A percentile compares a stretch with the other conserved stretches of the same genome.
Evolutionary conservation across 2,888 invertebrate genomes (phyloP).

Genomic region (Agonopterix alstromeriana): DNA sequence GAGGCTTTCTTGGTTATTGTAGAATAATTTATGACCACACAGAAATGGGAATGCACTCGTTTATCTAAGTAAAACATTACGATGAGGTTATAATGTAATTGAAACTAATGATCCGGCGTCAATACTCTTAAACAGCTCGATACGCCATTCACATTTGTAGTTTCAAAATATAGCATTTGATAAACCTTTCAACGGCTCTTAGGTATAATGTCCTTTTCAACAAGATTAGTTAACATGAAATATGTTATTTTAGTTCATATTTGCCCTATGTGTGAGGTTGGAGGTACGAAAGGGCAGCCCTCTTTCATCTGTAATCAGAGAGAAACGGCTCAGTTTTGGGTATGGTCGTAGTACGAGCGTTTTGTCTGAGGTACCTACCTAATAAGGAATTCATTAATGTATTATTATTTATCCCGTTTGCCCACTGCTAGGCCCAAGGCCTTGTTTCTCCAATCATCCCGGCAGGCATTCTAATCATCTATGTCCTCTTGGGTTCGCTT

Average conservation of each 20-base stretch:
- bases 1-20: too few relatives aligned
- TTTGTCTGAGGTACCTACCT: background rate
- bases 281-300: slow-evolving; percentile 25
- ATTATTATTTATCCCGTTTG: background rate
- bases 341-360: slow-evolving; percentile 19
- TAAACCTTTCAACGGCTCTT: background rate
- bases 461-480: too few relatives aligned
- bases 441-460: background rate
- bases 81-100: too few relatives aligned
- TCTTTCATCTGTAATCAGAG: slow-evolving; percentile 29
- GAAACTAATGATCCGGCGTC: too few relatives aligned
- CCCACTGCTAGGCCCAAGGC: background rate
- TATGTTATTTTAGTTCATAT: slow-evolving; percentile 27
- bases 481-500: too few relatives aligned
- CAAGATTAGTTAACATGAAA: slow-evolving; percentile 10
- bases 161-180: too few relatives aligned
- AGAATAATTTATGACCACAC: too few relatives aligned
- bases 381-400: background rate
- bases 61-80: too few relatives aligned
- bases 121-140: too few relatives aligned
- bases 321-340: slow-evolving; percentile 17
- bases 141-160: too few relatives aligned
- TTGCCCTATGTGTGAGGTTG: slow-evolving; percentile 22
- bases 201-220: slow-evolving; percentile 3
- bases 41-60: too few relatives aligned